A percentile compares a stretch with the other conserved stretches of the same genome.
These are phyloP conservation scores for Dipodomys stephensi DNA, from an alignment of 2,113 vertebrate genomes.

Conservation along the genomic window DNA sequence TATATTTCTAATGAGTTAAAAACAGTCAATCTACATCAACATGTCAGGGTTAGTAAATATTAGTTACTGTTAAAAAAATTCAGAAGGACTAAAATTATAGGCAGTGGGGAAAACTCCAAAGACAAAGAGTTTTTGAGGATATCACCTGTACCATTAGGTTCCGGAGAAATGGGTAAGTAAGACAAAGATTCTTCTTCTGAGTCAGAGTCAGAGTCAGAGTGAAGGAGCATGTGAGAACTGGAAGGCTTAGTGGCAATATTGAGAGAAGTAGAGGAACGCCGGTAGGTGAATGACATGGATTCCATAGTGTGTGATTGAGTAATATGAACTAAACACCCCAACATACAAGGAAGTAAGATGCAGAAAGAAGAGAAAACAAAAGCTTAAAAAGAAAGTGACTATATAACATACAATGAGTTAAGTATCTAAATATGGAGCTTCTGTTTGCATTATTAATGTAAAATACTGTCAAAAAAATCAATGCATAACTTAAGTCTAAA, in stretches of 20 bases:
- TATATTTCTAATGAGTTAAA: too few relatives aligned
- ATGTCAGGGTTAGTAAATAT: conserved; percentile 65
- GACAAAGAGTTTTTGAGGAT: conserved; percentile 77
- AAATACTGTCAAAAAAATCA: conserved; percentile 28
- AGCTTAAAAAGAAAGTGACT: conserved; percentile 58
- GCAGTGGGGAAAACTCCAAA: conserved; percentile 62
- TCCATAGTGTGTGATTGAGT: conserved; percentile 96
- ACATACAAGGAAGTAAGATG: conserved; percentile 78
- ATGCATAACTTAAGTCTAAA: conserved; percentile 23
- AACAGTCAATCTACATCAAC: not conserved
- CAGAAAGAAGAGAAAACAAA: conserved; percentile 76
- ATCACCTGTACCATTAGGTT: conserved; percentile 94
- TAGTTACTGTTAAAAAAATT: conserved; percentile 73
- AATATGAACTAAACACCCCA: conserved; percentile 92
- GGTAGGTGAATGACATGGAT: conserved; percentile 98
- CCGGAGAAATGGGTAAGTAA: conserved; percentile 88
- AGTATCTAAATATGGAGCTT: not conserved
- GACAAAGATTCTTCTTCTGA: conserved; percentile 91
- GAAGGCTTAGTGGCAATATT: conserved; percentile 94
- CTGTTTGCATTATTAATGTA: conserved; percentile 36
- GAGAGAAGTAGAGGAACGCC: conserved; percentile 96
- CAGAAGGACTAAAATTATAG: conserved; percentile 58
- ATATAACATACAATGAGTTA: not conserved
- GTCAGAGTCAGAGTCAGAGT: conserved; percentile 88
- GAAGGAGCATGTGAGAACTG: conserved; percentile 88